These are phyloP conservation scores for Lasioglossum villosulum DNA, from an alignment of 2,888 invertebrate genomes.

Conservation along the genomic window DNA sequence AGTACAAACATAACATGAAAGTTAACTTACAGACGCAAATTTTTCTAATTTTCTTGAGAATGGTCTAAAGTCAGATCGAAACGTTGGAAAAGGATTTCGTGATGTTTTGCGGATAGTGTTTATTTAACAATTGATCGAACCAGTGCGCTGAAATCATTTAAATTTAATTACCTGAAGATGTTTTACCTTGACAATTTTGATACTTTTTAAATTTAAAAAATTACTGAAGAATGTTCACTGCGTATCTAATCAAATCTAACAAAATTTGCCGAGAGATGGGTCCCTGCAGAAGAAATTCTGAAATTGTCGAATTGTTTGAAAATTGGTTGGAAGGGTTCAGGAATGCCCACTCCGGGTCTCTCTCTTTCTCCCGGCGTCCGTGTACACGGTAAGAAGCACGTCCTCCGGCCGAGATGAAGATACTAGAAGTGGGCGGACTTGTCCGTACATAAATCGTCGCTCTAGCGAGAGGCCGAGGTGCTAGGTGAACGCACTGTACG, in stretches of 20 bases:
- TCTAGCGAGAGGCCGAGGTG: slow-evolving; percentile 78
- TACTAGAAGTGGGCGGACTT: slow-evolving; percentile 80
- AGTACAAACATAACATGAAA: too few species aligned
- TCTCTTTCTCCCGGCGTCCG: slow-evolving; percentile 8
- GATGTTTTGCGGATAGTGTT: too few species aligned
- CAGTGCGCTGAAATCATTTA: too few species aligned
- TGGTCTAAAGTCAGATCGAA: too few species aligned
- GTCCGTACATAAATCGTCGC: slow-evolving; percentile 79
- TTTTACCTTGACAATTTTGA: too few species aligned
- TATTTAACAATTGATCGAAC: too few species aligned
- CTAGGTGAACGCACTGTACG: slow-evolving; percentile 75
- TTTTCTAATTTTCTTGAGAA: too few species aligned
- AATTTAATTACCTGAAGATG: too few species aligned
- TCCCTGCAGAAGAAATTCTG: neutral
- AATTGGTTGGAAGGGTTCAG: neutral
- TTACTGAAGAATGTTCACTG: neutral
- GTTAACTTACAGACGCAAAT: too few species aligned
- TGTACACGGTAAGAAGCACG: slow-evolving; percentile 60
- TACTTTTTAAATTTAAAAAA: neutral
- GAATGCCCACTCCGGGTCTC: neutral
- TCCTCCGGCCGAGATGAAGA: slow-evolving; percentile 81
- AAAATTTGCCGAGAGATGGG: fast-evolving
- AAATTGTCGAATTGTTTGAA: neutral
- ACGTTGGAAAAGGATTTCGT: too few species aligned
- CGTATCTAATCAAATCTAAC: neutral